Base-by-base conservation (phyloP, 2,113 vertebrate genomes). In the Globicephala melas region DNA sequence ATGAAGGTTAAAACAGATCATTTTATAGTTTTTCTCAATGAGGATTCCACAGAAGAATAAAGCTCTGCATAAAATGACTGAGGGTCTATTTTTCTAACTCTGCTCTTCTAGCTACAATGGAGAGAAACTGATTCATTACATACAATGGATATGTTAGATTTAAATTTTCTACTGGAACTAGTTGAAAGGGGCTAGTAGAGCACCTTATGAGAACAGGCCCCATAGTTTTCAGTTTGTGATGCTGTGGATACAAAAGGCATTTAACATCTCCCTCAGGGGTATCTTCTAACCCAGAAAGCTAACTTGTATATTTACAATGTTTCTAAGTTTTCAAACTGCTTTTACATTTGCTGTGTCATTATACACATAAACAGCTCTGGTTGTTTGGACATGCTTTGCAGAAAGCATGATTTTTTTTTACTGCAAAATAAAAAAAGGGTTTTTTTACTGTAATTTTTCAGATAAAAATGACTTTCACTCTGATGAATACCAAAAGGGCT, bases 291-390 rank as follows among this genome's bases (percentile, higher is more conserved):
- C 44, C 53, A 93, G 26, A 77, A 63, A 47, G 38, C 44, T 89
- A 90, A 33, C 31, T 79, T 28, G 0, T 41, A 47, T 55, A 31
- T 92, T 94, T 76, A 50, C 18, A 71, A 31, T 60, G 62, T 50
- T 89, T 73, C 50, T 94, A 89, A 85, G 53, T 93, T 91, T 94
- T 71, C 65, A 85, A 76, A 96, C 28, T 86, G 26, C 76, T 53
- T 91, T 96, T 60, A 47, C 9, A n/a, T 62, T 84, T 80, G 68
- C 33, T 89, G 28, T 63, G 20, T 84, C 60, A 62, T 63, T 86
- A 90, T 60, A 41, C 41, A 76, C 38, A 58, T 74, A 81, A 92
- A 92, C 2, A 94, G 31, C 3, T 71, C 79, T 65, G 36, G 28
- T 82, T 89, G 33, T 81, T 31, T 81, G 36, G 28, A 83, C 5